Evolutionary conservation across 2,113 vertebrate species (phyloP), one percentile per base, ranked within the genome.

Genomic region (Callopanchax toddi): DNA sequence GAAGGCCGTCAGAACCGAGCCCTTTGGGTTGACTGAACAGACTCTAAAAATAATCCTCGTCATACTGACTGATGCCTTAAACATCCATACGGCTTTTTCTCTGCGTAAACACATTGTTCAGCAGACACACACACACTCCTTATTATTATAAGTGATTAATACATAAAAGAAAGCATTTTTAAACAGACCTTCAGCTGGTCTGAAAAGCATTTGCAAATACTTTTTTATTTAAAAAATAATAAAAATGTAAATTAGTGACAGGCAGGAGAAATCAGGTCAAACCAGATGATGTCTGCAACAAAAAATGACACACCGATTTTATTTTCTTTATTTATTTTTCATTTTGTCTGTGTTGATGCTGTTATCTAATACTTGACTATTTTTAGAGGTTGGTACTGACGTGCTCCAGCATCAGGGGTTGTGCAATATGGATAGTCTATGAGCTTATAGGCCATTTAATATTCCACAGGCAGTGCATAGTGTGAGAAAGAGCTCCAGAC

Each of bases 131-230:
- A 69, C 43, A 53, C 46, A 64, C 53, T 20, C 15, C 40, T 34
- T 52, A 59, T 63, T 67, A 40, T 26, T 36, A 25, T 13, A 34
- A 60, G 50, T 20, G 43, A 20, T 4, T 5, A 4, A 32, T 32
- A 5, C 29, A 32, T n/a, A 32, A 32, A 32, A 4, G 4, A 32
- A 5, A 4, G 4, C 8, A 32, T 32, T 67, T 60, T 21, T 5
- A 55, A 42, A 42, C 40, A 65, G 70, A 69, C 54, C 61, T 87
- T 87, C 86, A 89, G 85, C 89, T 85, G 87, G 87, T 85, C 86
- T 87, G 87, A 88, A 81, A 81, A 59, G 53, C 58, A 60, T 76
- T 67, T 67, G 22, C 16, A 53, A 44, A 13, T 2, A 11, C 9
- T 37, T 48, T 11, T 5, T 21, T 34, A 16, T 54, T 32, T 15